phyloP scores from a whole-genome alignment of 1,140 invertebrate species.

The Drosophila hydei region DNA sequence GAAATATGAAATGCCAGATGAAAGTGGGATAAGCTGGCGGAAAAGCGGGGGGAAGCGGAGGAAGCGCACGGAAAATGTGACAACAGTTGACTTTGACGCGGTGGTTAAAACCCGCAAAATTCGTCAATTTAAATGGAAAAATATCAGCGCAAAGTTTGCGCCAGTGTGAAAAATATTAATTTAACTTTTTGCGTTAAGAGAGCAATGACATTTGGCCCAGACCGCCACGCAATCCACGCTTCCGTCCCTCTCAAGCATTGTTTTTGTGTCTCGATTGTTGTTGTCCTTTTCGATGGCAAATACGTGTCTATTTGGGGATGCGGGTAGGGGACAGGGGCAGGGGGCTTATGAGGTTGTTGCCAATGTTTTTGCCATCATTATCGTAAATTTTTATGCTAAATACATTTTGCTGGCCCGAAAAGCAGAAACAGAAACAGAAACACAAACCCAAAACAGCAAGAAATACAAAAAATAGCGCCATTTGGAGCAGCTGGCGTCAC shows the following conservation, averaged over 20 bases:
- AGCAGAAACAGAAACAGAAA: conserved; percentile 41
- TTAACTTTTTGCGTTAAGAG: conserved; percentile 76
- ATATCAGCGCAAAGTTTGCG: conserved; percentile 38
- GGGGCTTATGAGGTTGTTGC: conserved; percentile 55
- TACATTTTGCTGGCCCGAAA: conserved; percentile 69
- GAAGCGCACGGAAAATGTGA: conserved; percentile 34
- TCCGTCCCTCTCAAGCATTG: conserved; percentile 6
- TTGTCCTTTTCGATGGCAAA: conserved; percentile 21
- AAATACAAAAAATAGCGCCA: conserved; percentile 44
- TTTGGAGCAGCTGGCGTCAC: conserved; percentile 66
- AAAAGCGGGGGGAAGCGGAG: conserved; percentile 6
- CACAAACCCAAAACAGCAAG: conserved; percentile 38
- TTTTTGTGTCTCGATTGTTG: conserved; percentile 17
- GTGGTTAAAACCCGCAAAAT: conserved; percentile 65
- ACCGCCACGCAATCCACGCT: conserved; percentile 6
- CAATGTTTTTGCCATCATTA: conserved; percentile 68
- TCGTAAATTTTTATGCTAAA: conserved; percentile 84
- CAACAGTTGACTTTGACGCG: conserved; percentile 68
- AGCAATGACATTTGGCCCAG: conserved; percentile 59
- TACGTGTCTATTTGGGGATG: conserved; percentile 53
- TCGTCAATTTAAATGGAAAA: conserved; percentile 63
- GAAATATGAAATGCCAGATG: conserved; percentile 36
- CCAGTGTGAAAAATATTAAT: conserved; percentile 74
- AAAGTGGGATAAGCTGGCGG: background rate
- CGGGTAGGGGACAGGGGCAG: conserved; percentile 9